Base-by-base conservation (phyloP, 2,113 vertebrate genomes). In the Ciconia boyciana region DNA sequence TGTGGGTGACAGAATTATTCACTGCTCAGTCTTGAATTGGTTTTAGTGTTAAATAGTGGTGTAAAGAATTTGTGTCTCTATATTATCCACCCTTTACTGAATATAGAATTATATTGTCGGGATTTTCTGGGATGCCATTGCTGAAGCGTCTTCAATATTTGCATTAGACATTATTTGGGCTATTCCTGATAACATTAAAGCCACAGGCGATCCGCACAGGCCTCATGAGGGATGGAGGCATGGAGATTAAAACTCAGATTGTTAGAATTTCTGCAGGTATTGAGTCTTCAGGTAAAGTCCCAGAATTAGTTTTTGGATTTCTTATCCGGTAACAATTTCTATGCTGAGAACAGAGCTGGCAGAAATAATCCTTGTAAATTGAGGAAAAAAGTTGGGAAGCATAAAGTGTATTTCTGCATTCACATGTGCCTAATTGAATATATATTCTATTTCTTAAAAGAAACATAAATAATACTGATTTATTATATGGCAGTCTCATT, bases 311-410 rank as follows among this genome's bases (percentile, higher is more conserved):
- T 78, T 89, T 81, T 46, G 41, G 14, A 39, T 83, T 44, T 39
- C 34, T 65, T 52, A 48, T 55, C 49, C 74, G 26, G n/a, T 81
- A 75, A 28, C 14, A 91, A 7, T 83, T 80, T 66, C 6, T 70
- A 16, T 57, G 24, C 60, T 95, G 29, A 72, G 76, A 95, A 76
- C 71, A 89, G 52, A 89, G 60, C 32, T 72, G 34, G 39, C 54
- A 93, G 64, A 66, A 44, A n/a, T 11, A 54, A 34, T 70, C 25
- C 49, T 58, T 77, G 34, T 46, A 78, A 89, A 66, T 12, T 17
- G 55, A 93, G 22, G 22, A 34, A 2, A n/a, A 49, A 70, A 69
- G 6, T 43, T 75, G 39, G 65, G 65, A 74, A 57, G 16, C 26
- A 48, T 44, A 46, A 66, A 66, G 61, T 41, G 16, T 60, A 28